Conservation (phyloP, 2,113 vertebrate species). For the Silurus glanis region DNA sequence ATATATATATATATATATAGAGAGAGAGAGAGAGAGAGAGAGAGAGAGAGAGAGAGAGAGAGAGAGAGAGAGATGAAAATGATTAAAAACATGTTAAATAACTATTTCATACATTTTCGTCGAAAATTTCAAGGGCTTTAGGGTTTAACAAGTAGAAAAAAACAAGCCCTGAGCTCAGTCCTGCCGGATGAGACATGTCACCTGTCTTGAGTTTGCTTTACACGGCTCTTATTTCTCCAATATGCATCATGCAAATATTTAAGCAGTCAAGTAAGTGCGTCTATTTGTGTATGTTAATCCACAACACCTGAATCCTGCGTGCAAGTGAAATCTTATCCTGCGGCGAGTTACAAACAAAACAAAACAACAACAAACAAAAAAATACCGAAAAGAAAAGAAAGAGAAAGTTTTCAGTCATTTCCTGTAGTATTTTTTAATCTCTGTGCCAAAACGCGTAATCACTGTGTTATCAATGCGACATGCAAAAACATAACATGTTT, state of each 20-base stretch:
- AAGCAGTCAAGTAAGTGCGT: background rate
- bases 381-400: too few relatives aligned
- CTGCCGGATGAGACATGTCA: background rate
- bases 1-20: too few relatives aligned
- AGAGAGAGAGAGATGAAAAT: too few relatives aligned
- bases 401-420: background rate
- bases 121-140: too few relatives aligned
- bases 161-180: too few relatives aligned
- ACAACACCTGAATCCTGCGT: background rate
- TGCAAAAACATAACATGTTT: slow-evolving; percentile 31
- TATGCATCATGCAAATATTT: background rate
- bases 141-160: too few relatives aligned
- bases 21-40: too few relatives aligned
- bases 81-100: too few relatives aligned
- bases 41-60: too few relatives aligned
- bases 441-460: slow-evolving; percentile 18
- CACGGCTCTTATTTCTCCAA: background rate
- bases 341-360: background rate
- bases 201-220: background rate
- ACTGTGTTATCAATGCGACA: slow-evolving; percentile 16
- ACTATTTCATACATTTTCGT: too few relatives aligned
- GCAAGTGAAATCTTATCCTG: background rate
- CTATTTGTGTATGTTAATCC: background rate
- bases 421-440: slow-evolving; percentile 5
- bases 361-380: too few relatives aligned